Percentiles rank a stretch among this genome's conserved stretches.
Conservation (phyloP, 2,888 invertebrate genomes). For the Stenurella melanura region DNA sequence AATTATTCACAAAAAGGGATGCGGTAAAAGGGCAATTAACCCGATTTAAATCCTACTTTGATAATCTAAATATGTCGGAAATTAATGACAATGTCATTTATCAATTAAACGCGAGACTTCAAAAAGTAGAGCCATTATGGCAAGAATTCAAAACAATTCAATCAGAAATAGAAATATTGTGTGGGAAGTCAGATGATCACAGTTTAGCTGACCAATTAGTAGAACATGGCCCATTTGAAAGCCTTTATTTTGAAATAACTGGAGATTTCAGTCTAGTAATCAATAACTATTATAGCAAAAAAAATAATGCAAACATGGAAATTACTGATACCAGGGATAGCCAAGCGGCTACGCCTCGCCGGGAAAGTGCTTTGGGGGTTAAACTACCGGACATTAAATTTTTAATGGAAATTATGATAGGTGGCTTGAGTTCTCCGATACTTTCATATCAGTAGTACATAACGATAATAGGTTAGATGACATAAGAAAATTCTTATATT, state of each 20-base stretch:
- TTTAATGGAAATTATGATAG: slow-evolving; percentile 22
- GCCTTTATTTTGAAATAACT: no score
- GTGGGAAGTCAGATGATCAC: no score
- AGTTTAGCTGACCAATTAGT: neutral
- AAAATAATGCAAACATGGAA: neutral
- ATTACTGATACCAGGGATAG: neutral
- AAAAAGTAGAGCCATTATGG: neutral
- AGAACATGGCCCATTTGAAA: neutral
- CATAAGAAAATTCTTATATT: no score
- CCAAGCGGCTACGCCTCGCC: neutral
- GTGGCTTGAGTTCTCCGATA: slow-evolving; percentile 25
- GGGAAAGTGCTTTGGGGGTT: neutral
- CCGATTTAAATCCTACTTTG: neutral
- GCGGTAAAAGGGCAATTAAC: no score
- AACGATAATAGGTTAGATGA: no score
- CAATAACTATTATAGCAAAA: no score
- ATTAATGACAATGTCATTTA: neutral
- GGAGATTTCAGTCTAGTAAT: no score
- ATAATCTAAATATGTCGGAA: neutral
- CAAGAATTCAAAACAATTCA: neutral
- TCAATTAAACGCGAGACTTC: no score
- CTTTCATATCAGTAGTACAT: neutral
- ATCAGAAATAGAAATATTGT: neutral
- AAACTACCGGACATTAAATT: slow-evolving; percentile 18
- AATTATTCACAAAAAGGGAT: neutral